phyloP scores from a whole-genome alignment of 2,888 invertebrate species.

The Andrena marginata region DNA sequence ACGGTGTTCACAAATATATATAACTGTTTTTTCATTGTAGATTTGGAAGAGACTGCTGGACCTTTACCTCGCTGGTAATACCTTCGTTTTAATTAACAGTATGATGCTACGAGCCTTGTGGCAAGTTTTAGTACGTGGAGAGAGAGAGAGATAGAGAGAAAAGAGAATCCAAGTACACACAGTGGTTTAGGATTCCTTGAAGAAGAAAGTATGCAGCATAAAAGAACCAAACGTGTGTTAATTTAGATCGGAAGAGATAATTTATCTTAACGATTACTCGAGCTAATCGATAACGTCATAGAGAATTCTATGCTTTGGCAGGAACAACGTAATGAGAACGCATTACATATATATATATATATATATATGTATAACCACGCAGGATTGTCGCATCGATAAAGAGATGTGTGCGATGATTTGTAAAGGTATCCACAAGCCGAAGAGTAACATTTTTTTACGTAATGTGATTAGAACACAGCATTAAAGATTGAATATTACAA shows the following conservation, averaged over 20 bases:
- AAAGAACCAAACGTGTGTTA: conserved; percentile 32
- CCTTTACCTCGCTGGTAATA: conserved; percentile 60
- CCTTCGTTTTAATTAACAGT: conserved; percentile 55
- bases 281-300: background rate
- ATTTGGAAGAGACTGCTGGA: conserved; percentile 67
- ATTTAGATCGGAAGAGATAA: conserved; percentile 6
- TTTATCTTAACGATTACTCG: conserved; percentile 17
- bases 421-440: conserved; percentile 12
- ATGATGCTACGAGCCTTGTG: conserved; percentile 40
- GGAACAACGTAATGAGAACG: conserved; percentile 1
- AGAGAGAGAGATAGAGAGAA: background rate
- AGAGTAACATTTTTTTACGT: conserved; percentile 52
- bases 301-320: conserved; percentile 1
- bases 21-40: conserved; percentile 72
- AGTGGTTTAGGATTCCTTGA: conserved; percentile 36
- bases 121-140: conserved; percentile 40
- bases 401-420: conserved; percentile 16
- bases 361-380: conserved; percentile 54
- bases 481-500: conserved; percentile 43
- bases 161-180: background rate
- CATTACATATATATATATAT: conserved; percentile 39
- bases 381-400: conserved; percentile 36
- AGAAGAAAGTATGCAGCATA: conserved; percentile 25
- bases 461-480: conserved; percentile 47
- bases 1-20: background rate